Conservation (phyloP, 1,140 invertebrate genomes). For the Drosophila repleta region DNA sequence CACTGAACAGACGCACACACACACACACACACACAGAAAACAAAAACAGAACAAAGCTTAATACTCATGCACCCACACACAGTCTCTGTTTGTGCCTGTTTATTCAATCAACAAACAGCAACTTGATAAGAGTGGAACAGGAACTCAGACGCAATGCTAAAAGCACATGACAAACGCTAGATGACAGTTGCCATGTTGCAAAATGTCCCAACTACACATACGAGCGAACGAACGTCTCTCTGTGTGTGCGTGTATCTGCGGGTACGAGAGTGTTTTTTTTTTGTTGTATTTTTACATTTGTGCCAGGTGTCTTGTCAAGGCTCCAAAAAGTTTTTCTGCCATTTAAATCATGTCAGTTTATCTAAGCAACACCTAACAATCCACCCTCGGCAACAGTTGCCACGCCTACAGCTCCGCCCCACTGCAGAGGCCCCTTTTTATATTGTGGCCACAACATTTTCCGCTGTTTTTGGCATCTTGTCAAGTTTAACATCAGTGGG, state of each 20-base stretch:
- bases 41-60: slow-evolving; percentile 1
- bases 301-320: slow-evolving; percentile 50
- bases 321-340: slow-evolving; percentile 76
- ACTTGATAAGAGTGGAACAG: slow-evolving; percentile 43
- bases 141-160: slow-evolving; percentile 58
- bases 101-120: slow-evolving; percentile 73
- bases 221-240: background rate
- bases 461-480: slow-evolving; percentile 76
- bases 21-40: slow-evolving; percentile 18
- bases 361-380: slow-evolving; percentile 63
- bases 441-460: slow-evolving; percentile 53
- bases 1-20: slow-evolving; percentile 21
- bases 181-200: slow-evolving; percentile 78
- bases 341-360: slow-evolving; percentile 82
- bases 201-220: slow-evolving; percentile 60
- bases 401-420: slow-evolving; percentile 55
- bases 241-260: slow-evolving; percentile 1
- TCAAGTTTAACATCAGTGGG: slow-evolving; percentile 64
- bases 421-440: slow-evolving; percentile 20
- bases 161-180: slow-evolving; percentile 75
- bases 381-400: slow-evolving; percentile 67
- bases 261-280: slow-evolving; percentile 15
- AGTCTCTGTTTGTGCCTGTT: slow-evolving; percentile 58
- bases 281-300: slow-evolving; percentile 47
- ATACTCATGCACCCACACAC: background rate